Conservation (phyloP, 2,797 vertebrate species). For the Pterois miles region DNA sequence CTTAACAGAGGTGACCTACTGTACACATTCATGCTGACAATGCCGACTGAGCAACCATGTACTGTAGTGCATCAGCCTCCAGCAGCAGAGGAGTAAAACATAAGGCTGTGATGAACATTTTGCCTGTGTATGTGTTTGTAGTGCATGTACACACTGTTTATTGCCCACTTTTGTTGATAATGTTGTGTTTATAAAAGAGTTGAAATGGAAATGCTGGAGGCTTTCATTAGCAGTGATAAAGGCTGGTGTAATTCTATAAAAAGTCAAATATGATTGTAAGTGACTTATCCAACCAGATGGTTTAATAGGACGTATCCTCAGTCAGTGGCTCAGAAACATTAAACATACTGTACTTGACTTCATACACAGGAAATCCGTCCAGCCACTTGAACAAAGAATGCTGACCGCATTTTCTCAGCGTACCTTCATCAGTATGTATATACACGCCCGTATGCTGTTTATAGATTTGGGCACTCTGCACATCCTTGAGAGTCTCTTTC, state of each 20-base stretch:
- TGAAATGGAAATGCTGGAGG: conserved; percentile 2
- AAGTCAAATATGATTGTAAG: conserved; percentile 14
- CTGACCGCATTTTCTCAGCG: conserved; percentile 36
- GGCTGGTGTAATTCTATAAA: conserved; percentile 11
- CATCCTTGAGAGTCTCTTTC: conserved; percentile 47
- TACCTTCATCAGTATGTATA: conserved; percentile 45
- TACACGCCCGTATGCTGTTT: conserved; percentile 47
- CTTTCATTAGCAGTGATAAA: conserved; percentile 17
- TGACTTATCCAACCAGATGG: conserved; percentile 12
- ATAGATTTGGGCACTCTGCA: conserved; percentile 23
- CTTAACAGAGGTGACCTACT: background rate
- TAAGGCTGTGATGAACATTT: conserved; percentile 30
- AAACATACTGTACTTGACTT: conserved; percentile 12
- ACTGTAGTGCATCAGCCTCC: background rate
- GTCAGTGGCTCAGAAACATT: conserved; percentile 9
- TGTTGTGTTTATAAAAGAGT: conserved; percentile 5
- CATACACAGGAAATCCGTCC: conserved; percentile 58
- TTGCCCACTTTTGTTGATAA: background rate
- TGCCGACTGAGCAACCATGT: conserved; percentile 2
- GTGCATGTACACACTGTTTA: background rate
- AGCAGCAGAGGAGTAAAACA: conserved; percentile 2
- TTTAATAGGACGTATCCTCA: background rate
- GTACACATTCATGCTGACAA: conserved; percentile 5
- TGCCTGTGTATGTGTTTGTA: background rate
- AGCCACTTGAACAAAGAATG: conserved; percentile 59